Evolutionary conservation across 1,140 invertebrate species (phyloP).

Genomic region (Littorina saxatilis): DNA sequence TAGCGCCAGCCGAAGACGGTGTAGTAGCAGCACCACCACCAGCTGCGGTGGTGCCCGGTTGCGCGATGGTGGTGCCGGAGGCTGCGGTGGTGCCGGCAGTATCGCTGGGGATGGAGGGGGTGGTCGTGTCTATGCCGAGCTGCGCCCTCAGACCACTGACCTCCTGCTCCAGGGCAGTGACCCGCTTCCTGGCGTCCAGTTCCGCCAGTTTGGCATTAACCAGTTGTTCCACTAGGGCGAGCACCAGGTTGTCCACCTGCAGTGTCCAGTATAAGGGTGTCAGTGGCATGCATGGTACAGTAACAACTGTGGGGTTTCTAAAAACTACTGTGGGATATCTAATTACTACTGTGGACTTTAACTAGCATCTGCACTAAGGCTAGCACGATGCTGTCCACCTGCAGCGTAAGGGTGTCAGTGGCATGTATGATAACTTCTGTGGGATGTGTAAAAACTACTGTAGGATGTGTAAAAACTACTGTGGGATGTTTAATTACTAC

Average conservation of each 20-base stretch:
- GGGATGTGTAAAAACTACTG: no score
- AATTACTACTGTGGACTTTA: no score
- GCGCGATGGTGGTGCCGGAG: background rate
- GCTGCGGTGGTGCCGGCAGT: background rate
- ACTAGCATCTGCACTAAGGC: no score
- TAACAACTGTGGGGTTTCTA: no score
- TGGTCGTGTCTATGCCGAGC: background rate
- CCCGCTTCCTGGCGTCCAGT: background rate
- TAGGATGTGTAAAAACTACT: no score
- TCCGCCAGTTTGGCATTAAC: constrained; percentile 4
- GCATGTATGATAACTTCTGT: no score
- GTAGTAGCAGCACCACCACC: background rate
- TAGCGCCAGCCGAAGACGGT: background rate
- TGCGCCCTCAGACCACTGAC: background rate
- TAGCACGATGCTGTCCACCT: no score
- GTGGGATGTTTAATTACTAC: no score
- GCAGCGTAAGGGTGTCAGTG: no score
- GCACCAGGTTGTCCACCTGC: background rate
- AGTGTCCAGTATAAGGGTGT: no score
- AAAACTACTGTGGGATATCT: no score
- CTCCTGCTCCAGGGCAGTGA: background rate
- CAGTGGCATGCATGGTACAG: no score
- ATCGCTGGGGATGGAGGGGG: background rate
- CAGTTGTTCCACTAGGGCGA: constrained; percentile 1
- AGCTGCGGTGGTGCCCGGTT: background rate